Evolutionary conservation across 2,888 invertebrate genomes (phyloP).

Genomic region (Cepaea hortensis): DNA sequence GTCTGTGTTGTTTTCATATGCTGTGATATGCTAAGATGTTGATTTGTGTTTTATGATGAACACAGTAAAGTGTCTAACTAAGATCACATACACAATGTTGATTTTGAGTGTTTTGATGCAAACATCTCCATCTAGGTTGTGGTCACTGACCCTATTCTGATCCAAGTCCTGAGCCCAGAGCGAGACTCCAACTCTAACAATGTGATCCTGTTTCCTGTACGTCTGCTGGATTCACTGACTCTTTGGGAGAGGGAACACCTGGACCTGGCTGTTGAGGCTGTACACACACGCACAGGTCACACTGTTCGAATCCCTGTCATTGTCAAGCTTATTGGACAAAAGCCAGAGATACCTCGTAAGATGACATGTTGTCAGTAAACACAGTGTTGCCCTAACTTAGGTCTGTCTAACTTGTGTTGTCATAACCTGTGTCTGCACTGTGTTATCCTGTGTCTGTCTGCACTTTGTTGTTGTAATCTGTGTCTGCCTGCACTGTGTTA

Average conservation of each 20-base stretch:
- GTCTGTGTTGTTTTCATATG: no score
- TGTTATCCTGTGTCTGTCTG: no score
- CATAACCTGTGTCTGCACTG: no score
- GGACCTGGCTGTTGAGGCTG: conserved; percentile 66
- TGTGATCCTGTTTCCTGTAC: conserved; percentile 66
- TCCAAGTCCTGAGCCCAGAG: conserved; percentile 64
- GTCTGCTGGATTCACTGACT: conserved; percentile 64
- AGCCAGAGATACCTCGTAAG: conserved; percentile 63
- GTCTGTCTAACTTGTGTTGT: no score
- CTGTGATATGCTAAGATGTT: not conserved
- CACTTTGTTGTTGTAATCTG: no score
- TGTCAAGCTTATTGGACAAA: conserved; percentile 68
- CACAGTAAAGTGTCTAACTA: not conserved
- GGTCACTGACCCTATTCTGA: conserved; percentile 65
- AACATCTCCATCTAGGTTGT: conserved; percentile 57
- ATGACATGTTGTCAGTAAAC: not conserved
- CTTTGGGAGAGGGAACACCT: conserved; percentile 67
- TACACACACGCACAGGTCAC: conserved; percentile 67
- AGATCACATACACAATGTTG: not conserved
- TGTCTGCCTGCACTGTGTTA: no score
- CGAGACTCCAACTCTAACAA: conserved; percentile 61
- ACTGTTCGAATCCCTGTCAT: conserved; percentile 65
- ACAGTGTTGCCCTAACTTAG: no score
- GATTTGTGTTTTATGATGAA: not conserved
- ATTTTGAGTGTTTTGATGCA: no score